Base-by-base conservation (phyloP, 1,140 invertebrate species). In the Pseudomyrmex concolor region DNA sequence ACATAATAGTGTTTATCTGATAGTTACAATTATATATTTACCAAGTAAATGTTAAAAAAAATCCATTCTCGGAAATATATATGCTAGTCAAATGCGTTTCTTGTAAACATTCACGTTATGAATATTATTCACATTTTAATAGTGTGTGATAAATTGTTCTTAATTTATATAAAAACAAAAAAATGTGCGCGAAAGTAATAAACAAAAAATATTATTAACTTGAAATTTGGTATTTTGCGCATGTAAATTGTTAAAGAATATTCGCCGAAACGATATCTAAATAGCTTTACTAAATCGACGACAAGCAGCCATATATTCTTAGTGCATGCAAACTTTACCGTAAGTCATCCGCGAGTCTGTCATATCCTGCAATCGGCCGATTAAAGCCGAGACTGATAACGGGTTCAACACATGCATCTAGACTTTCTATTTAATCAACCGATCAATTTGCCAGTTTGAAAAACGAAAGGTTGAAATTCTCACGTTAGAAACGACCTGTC, bases 231-330 rank as follows among this genome's bases (percentile, higher is more conserved):
- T 10, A 66, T 77, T 48, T 25, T 68, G 15, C 64, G 67, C 67
- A 43, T 34, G 48, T 67, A 57, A 54, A 63, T 70, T 5, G 59
- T 59, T 70, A 71, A 87, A 54, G 9, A 77, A 48, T 48, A 67
- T 84, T 88, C 50, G 59, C 43, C 57, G 67, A 77, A 73, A 57
- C 5, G 34, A 84, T 80, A 80, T 50, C 76, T 81, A 62, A 34
- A 64, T 84, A 89, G 54, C 80, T 71, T 74, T 83, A 85, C 64
- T 59, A 70, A 81, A 77, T 76, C 62, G 60, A 78, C 48, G 59
- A 73, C 50, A 25, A 71, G 54, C 43, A 59, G 13, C 80, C 15
- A 50, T 78, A 59, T 57, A 66, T 71, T 68, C 57, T 48, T 51
- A 73, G 55, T 60, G 50, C 83, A 85, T 84, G 70, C 76, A 78